Percentiles rank a stretch among this genome's conserved stretches.
These are phyloP conservation scores for Luffia ferchaultella DNA, from an alignment of 2,888 invertebrate species.

Conservation along the genomic window DNA sequence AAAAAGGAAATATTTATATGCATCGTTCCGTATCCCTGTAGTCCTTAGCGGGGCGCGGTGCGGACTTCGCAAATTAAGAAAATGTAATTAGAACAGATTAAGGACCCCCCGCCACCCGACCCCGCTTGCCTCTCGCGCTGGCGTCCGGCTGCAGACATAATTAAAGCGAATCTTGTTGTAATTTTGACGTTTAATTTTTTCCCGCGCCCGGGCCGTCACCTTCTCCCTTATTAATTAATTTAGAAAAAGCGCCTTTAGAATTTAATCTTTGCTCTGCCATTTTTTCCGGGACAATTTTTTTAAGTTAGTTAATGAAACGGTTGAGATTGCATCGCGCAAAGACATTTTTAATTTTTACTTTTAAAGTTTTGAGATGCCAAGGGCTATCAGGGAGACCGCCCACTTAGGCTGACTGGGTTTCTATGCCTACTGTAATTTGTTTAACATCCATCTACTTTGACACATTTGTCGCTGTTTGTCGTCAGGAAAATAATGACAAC, in stretches of 20 bases:
- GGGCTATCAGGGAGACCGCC: background rate
- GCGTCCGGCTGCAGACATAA: conserved; percentile 41
- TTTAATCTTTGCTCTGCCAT: conserved; percentile 50
- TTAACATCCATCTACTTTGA: no score
- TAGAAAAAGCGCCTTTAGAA: conserved; percentile 52
- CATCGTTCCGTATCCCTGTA: background rate
- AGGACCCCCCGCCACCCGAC: conserved; percentile 1
- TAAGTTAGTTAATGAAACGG: conserved; percentile 46
- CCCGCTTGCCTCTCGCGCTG: conserved; percentile 17
- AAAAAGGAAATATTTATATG: background rate
- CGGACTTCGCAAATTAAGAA: conserved; percentile 62
- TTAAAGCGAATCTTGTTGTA: conserved; percentile 63
- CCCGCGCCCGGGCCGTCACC: conserved; percentile 31
- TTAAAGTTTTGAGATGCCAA: background rate
- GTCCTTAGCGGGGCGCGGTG: background rate
- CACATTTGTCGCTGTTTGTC: no score
- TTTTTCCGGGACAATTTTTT: conserved; percentile 40
- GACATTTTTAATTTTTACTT: background rate
- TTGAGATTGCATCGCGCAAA: conserved; percentile 29
- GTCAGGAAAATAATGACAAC: no score
- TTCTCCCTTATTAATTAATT: conserved; percentile 56
- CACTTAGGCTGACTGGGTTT: background rate
- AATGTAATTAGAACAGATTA: conserved; percentile 51
- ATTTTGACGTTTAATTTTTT: conserved; percentile 65
- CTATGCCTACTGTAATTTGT: no score